Percentiles rank a stretch among this genome's conserved stretches.
These are phyloP conservation scores for Mormyrops boulengeri DNA, from an alignment of 2,797 vertebrate species.

Conservation along the genomic window DNA sequence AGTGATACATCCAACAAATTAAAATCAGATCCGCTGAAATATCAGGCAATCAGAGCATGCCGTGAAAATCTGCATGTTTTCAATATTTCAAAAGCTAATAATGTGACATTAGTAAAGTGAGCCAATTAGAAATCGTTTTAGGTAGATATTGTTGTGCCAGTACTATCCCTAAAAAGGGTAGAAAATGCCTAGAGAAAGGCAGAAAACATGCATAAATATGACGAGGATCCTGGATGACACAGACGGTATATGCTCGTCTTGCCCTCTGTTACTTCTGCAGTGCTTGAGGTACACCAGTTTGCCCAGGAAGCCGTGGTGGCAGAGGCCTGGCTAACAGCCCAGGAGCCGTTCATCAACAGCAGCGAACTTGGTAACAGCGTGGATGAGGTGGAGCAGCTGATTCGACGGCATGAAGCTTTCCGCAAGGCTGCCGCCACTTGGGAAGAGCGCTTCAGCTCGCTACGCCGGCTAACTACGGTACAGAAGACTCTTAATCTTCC, in stretches of 20 bases:
- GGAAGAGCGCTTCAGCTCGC: conserved; percentile 91
- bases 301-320: conserved; percentile 93
- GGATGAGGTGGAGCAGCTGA: conserved; percentile 91
- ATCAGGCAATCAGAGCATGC: neutral
- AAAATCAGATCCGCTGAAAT: neutral
- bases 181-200: neutral
- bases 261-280: conserved; percentile 45
- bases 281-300: conserved; percentile 92
- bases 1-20: neutral
- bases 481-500: neutral
- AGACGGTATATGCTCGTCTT: neutral
- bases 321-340: conserved; percentile 85
- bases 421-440: conserved; percentile 83
- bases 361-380: conserved; percentile 82
- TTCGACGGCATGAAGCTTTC: conserved; percentile 85
- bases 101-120: neutral
- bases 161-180: neutral
- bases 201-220: neutral
- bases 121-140: neutral
- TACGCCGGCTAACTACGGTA: conserved; percentile 85
- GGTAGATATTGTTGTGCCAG: neutral
- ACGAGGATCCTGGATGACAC: neutral
- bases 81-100: neutral
- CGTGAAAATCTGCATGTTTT: neutral
- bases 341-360: conserved; percentile 82